Evolutionary conservation across 2,888 invertebrate species (phyloP).

Genomic region (Pachliopta kotzebuea): DNA sequence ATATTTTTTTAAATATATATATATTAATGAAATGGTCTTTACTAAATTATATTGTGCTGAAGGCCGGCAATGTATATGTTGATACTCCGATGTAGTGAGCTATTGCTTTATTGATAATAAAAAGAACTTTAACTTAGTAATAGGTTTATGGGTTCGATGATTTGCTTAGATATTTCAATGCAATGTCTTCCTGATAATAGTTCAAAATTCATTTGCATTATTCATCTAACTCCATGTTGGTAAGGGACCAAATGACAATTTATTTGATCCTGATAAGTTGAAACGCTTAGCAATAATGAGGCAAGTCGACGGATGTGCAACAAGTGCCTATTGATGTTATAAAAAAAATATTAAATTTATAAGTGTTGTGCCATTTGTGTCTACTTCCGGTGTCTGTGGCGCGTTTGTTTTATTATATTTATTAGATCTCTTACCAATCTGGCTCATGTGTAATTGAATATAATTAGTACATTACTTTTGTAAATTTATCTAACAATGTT

Average conservation of each 20-base stretch:
- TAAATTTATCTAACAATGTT: slow-evolving; percentile 8
- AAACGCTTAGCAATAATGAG: slow-evolving; percentile 41
- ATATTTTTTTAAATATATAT: not conserved
- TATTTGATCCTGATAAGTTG: slow-evolving; percentile 32
- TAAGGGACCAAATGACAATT: slow-evolving; percentile 47
- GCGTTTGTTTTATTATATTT: slow-evolving; percentile 33
- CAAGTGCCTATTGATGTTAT: slow-evolving; percentile 64
- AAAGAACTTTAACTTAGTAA: not conserved
- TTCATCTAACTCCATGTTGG: slow-evolving; percentile 42
- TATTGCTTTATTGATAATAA: too few species aligned
- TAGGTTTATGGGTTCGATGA: slow-evolving; percentile 3
- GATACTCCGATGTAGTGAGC: not conserved
- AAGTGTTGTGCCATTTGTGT: slow-evolving; percentile 53
- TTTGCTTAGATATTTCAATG: slow-evolving; percentile 20
- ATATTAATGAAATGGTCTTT: not conserved
- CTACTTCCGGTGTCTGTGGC: slow-evolving; percentile 27
- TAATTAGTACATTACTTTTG: not conserved
- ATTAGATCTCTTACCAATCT: slow-evolving; percentile 51
- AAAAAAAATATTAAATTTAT: slow-evolving; percentile 37
- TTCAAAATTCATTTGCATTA: slow-evolving; percentile 29
- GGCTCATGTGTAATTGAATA: slow-evolving; percentile 38
- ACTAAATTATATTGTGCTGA: not conserved
- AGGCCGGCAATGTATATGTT: not conserved
- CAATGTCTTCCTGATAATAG: slow-evolving; percentile 42
- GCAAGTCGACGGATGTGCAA: slow-evolving; percentile 40